phyloP scores from a whole-genome alignment of 2,113 vertebrate genomes.

The Dicrurus megarhynchus region DNA sequence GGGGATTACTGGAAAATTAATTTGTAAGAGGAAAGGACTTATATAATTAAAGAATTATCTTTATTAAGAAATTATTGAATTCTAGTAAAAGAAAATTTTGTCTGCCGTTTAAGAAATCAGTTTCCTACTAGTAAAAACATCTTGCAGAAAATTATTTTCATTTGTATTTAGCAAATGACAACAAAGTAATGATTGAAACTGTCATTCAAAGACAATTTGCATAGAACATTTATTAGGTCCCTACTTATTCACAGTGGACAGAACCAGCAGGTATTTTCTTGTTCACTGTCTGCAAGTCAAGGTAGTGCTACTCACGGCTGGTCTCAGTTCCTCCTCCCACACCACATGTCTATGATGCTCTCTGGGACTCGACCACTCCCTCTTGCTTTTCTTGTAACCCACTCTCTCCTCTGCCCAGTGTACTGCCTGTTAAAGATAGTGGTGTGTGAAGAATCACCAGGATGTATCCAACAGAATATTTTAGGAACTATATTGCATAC shows the following conservation, averaged over 20 bases:
- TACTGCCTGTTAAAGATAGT: neutral
- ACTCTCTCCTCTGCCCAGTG: neutral
- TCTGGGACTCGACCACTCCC: neutral
- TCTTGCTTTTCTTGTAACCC: neutral
- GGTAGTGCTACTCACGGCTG: neutral
- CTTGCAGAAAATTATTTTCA: neutral
- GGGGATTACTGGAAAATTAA: neutral
- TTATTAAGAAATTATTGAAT: neutral
- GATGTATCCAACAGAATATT: neutral
- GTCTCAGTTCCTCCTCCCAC: neutral
- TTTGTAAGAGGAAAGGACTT: neutral
- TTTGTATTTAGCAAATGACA: neutral
- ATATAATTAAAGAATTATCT: neutral
- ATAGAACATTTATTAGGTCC: neutral
- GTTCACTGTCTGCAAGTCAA: neutral
- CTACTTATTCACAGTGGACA: neutral
- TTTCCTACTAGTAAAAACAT: neutral
- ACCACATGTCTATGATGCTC: neutral
- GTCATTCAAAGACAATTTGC: neutral
- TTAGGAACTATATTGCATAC: neutral
- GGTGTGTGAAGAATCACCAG: neutral
- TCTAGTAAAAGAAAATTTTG: neutral
- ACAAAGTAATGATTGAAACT: neutral
- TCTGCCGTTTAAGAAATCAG: neutral
- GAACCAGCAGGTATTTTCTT: neutral